Base-by-base conservation (phyloP, 2,797 vertebrate genomes). In the Phataginus tetradactyla region DNA sequence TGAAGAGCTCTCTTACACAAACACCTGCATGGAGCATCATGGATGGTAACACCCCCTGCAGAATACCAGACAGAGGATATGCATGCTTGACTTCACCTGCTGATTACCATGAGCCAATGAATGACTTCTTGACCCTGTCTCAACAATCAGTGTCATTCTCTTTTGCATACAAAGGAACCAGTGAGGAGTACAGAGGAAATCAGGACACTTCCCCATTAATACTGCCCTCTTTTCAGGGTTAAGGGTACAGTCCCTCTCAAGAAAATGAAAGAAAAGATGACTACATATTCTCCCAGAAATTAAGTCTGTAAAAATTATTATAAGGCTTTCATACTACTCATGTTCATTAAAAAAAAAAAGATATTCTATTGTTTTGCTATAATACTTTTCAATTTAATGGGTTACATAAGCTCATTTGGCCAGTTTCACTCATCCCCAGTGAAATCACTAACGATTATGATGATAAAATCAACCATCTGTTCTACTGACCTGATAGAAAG, bases 201-300 rank as follows among this genome's bases (percentile, higher is more conserved):
- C 2, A 78, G 63, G 20, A 74, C 4, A 64, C 29, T 92, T 95
- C 49, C 7, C 9, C 34, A 90, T 64, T 42, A 77, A 34, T 45
- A 59, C 4, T 71, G 15, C 25, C 9, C 27, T 86, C 27, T 18
- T 92, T 72, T 83, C n/a, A n/a, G 39, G 3, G 25, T 69, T 89
- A 74, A 89, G 45, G 55, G 7, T 7, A 14, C 14, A 79, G 51
- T 64, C 3, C 7, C 11, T 49, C 45, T 84, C n/a, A 85, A 90
- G 42, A 92, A 92, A 96, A 85, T 89, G 21, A 64, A 71, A 96
- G 63, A 57, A 87, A 91, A 93, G n/a, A 15, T 64, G 42, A 87
- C 39, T 42, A 59, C 63, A 11, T 80, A 4, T 55, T 95, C 17
- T 18, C 37, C 29, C 27, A 45, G 45, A 95, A 93, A 93, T 1